Conservation (phyloP, 2,797 vertebrate genomes). For the Enteromius treurensis region DNA sequence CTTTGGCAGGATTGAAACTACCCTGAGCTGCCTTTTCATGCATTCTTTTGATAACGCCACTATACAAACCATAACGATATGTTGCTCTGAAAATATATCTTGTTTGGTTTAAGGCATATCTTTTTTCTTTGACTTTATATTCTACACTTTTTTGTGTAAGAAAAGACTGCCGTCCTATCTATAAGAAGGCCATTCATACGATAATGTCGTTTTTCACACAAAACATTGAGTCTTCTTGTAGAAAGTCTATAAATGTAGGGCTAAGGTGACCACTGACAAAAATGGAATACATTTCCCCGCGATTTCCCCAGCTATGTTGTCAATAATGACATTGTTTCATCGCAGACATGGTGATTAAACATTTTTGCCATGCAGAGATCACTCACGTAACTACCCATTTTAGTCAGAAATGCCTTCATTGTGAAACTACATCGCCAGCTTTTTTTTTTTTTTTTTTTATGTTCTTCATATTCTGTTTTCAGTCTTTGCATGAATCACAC, state of each 20-base stretch:
- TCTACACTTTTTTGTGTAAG: constrained; percentile 4
- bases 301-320: neutral
- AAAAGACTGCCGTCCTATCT: neutral
- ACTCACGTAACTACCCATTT: neutral
- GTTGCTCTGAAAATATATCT: neutral
- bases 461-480: neutral
- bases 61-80: constrained; percentile 3
- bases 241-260: neutral
- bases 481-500: neutral
- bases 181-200: neutral
- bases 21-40: neutral
- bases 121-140: constrained; percentile 22
- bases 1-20: neutral
- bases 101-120: neutral
- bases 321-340: constrained; percentile 32
- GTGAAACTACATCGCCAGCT: neutral
- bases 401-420: neutral
- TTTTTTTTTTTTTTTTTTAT: neutral
- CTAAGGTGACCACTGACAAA: constrained; percentile 17
- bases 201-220: constrained; percentile 24
- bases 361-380: neutral
- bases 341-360: neutral
- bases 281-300: neutral
- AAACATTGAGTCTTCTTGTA: neutral
- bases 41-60: constrained; percentile 16